Evolutionary conservation across 2,888 invertebrate genomes (phyloP).

Genomic region (Drosophila koepferae): DNA sequence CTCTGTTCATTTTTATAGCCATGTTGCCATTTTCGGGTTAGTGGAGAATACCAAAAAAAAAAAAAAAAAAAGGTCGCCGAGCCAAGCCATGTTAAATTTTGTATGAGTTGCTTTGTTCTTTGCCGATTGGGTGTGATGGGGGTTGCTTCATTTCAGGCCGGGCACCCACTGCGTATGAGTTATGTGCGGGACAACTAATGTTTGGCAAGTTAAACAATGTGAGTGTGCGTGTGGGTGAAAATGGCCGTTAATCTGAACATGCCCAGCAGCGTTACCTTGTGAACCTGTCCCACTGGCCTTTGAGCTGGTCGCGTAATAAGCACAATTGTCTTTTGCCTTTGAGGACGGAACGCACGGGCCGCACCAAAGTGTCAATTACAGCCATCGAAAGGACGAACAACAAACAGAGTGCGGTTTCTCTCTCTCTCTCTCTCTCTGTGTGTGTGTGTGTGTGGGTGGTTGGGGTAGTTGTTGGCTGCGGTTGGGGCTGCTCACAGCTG

Average conservation of each 20-base stretch:
- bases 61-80: constrained; percentile 62
- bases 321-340: constrained; percentile 69
- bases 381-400: constrained; percentile 41
- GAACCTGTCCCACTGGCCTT: constrained; percentile 21
- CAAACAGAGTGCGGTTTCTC: not conserved
- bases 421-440: not conserved
- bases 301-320: constrained; percentile 59
- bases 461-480: too few relatives aligned
- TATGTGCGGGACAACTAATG: constrained; percentile 46
- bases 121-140: constrained; percentile 14
- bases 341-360: constrained; percentile 14
- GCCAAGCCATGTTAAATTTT: constrained; percentile 72
- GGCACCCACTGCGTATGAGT: constrained; percentile 35
- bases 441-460: too few relatives aligned
- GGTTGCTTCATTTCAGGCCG: constrained; percentile 22
- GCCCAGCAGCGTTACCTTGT: constrained; percentile 38
- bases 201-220: constrained; percentile 59
- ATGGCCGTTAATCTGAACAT: constrained; percentile 44
- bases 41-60: constrained; percentile 1
- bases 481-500: not conserved
- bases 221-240: constrained; percentile 3
- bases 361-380: constrained; percentile 70
- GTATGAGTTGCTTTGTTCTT: constrained; percentile 50
- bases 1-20: constrained; percentile 25
- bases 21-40: constrained; percentile 18